Conservation (phyloP, 2,113 vertebrate genomes). For the Dendropsophus ebraccatus region DNA sequence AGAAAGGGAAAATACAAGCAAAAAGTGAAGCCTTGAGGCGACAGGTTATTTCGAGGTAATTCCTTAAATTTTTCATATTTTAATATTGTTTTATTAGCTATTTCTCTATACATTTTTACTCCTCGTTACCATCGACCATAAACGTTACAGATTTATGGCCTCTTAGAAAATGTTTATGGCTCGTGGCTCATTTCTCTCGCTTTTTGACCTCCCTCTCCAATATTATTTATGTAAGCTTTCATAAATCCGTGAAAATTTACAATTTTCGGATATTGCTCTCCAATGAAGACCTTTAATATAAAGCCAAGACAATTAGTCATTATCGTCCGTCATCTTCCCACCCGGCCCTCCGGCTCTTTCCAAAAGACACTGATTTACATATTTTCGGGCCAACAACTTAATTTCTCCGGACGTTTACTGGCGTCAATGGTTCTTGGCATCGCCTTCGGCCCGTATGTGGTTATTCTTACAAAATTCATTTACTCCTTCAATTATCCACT, state of each 20-base stretch:
- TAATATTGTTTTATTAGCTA: neutral
- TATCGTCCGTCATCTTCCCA: conserved; percentile 22
- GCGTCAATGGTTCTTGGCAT: conserved; percentile 4
- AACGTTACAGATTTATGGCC: neutral
- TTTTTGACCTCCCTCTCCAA: neutral
- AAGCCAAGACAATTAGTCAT: conserved; percentile 19
- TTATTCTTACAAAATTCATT: conserved; percentile 10
- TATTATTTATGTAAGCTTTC: neutral
- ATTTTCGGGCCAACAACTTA: conserved; percentile 20
- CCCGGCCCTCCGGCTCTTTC: neutral
- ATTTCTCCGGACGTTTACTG: conserved; percentile 20
- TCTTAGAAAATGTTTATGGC: neutral
- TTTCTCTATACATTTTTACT: neutral
- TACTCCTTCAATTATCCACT: neutral
- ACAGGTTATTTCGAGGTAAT: neutral
- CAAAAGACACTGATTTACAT: conserved; percentile 23
- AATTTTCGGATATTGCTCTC: conserved; percentile 6
- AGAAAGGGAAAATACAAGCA: neutral
- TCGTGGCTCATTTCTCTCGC: neutral
- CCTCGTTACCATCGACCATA: neutral
- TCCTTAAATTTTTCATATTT: neutral
- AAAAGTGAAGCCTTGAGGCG: neutral
- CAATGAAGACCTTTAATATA: neutral
- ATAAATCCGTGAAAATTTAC: conserved; percentile 13
- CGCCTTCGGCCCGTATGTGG: neutral